Percentiles rank a stretch among this genome's conserved stretches.
Evolutionary conservation across 2,113 vertebrate genomes (phyloP).

Genomic region (Brienomyrus longianalis): DNA sequence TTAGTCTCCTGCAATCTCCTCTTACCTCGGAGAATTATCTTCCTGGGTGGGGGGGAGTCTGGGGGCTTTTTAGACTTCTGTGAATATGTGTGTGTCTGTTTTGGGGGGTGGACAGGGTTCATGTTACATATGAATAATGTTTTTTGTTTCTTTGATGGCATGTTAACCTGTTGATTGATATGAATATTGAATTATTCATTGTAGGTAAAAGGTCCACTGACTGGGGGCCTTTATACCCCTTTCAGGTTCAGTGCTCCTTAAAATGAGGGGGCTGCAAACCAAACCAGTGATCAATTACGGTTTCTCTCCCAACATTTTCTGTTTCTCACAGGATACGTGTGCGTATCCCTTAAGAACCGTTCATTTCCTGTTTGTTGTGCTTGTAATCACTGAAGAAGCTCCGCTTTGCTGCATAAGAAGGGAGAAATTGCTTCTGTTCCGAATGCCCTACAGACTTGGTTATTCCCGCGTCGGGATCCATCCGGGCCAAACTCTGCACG

Average conservation of each 20-base stretch:
- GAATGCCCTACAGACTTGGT: neutral
- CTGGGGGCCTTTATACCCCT: neutral
- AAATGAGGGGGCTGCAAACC: conserved; percentile 11
- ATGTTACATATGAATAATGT: conserved; percentile 17
- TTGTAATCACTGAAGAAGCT: neutral
- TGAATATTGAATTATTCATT: conserved; percentile 21
- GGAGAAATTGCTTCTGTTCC: neutral
- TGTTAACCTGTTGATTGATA: conserved; percentile 20
- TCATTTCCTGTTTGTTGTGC: neutral
- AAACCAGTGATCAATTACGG: neutral
- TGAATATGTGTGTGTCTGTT: conserved; percentile 21
- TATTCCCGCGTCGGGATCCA: neutral
- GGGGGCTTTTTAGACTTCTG: neutral
- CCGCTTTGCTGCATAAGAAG: neutral
- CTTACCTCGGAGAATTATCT: neutral
- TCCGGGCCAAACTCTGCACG: neutral
- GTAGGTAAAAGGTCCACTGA: neutral
- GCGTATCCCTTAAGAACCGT: neutral
- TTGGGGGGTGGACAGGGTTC: neutral
- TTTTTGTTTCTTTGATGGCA: conserved; percentile 18
- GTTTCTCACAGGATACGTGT: neutral
- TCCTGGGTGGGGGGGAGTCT: neutral
- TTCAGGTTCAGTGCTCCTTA: neutral
- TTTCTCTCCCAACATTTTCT: neutral
- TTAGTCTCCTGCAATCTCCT: neutral